Base-by-base conservation (phyloP, 2,888 invertebrate species). In the Oscheius sp. region DNA sequence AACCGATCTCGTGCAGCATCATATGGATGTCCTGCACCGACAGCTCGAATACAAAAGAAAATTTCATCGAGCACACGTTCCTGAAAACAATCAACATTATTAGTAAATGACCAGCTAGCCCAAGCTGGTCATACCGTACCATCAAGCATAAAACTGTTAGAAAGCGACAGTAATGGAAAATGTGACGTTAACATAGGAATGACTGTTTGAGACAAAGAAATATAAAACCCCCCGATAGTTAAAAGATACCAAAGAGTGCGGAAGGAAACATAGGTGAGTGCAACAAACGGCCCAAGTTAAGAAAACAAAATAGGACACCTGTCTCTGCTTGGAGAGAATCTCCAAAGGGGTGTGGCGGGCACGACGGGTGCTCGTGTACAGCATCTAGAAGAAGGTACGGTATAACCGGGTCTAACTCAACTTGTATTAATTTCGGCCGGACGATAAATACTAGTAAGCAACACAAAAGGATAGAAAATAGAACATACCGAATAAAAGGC, bases 401-500 rank as follows among this genome's bases (percentile, higher is more conserved):
- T 65, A 65, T 54, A 51, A 54, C 65, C 51, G 24, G 32, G 22
- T 32, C 30, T 28, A 32, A 22, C 28, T 28, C 26, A 50, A 41
- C 14, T 41, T 41, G n/a, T 41, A 47, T 49, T 45, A 41, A 17
- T 30, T 65, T 51, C 20, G 38, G 36, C 14, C 20, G 45, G 20
- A 59, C 4, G 14, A 61, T n/a, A n/a, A 8, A 28, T 33, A 20
- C 36, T 36, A 36, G 41, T 41, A 41, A 41, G 41, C 41, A 41
- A 41, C 26, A 38, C n/a, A 63, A 30, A 17, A 17, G 49, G 20
- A 24, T 28, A n/a, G 24, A 41, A 20, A 5, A 26, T 17, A 69
- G 47, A 38, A 68, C 70, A 57, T 59, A 80, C 80, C 61, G 88
- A 87, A 75, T 88, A 88, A 28, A 87, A 91, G 1, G 95, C 93